Conservation (phyloP, 2,113 vertebrate species). For the Sceloporus undulatus region DNA sequence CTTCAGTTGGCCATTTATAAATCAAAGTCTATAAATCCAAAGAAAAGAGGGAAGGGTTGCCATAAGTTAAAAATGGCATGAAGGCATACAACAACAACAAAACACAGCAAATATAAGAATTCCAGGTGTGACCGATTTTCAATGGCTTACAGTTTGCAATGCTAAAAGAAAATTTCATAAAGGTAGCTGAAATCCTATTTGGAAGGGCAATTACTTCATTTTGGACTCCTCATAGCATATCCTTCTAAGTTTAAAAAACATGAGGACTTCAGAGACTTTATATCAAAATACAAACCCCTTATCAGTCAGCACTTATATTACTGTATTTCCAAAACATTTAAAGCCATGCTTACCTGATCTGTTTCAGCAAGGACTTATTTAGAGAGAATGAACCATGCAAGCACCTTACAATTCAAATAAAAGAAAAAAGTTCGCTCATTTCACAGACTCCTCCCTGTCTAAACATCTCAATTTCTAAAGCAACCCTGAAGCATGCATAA, state of each 20-base stretch:
- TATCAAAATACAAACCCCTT: conserved; percentile 10
- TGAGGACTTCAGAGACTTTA: conserved; percentile 11
- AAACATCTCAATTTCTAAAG: conserved; percentile 43
- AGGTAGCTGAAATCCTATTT: too few relatives aligned
- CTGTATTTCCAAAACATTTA: conserved; percentile 1
- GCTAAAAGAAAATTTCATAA: too few relatives aligned
- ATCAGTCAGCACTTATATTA: not conserved
- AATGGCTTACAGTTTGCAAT: too few relatives aligned
- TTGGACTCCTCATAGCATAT: not conserved
- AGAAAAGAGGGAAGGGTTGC: too few relatives aligned
- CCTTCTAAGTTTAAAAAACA: not conserved
- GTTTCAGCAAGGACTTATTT: not conserved
- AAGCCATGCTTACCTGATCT: conserved; percentile 32
- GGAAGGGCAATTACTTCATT: too few relatives aligned
- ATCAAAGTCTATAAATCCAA: too few relatives aligned
- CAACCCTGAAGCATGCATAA: conserved; percentile 7
- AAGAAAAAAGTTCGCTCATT: conserved; percentile 48
- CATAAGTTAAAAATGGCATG: too few relatives aligned
- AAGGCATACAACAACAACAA: too few relatives aligned
- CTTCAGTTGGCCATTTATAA: too few relatives aligned
- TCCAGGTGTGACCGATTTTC: too few relatives aligned
- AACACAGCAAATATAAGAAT: too few relatives aligned
- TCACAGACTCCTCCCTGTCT: conserved; percentile 43
- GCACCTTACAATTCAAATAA: conserved; percentile 21
- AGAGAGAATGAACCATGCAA: conserved; percentile 29